Evolutionary conservation across 2,888 invertebrate genomes (phyloP).

Genomic region (Cetonia aurata): DNA sequence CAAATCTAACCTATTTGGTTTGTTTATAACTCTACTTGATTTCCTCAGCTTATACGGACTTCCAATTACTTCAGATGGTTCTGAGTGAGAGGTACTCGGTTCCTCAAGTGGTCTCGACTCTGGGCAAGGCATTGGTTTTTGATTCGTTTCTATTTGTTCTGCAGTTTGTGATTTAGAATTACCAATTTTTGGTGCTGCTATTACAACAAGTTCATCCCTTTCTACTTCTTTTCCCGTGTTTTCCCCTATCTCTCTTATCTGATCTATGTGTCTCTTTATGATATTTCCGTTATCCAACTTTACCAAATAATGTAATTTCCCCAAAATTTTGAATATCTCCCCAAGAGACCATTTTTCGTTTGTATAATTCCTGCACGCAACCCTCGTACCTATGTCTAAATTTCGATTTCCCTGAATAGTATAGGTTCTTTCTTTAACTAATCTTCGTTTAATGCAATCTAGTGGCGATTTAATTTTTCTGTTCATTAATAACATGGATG

Average conservation of each 20-base stretch:
- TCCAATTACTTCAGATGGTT: not conserved
- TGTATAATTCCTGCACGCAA: conserved; percentile 10
- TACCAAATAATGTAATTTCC: conserved; percentile 21
- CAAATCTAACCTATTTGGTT: not conserved
- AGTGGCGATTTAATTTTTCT: conserved; percentile 42
- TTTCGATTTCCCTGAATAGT: not conserved
- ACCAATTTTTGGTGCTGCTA: not conserved
- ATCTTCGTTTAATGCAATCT: conserved; percentile 13
- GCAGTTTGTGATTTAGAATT: not conserved
- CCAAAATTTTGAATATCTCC: not conserved
- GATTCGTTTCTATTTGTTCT: not conserved
- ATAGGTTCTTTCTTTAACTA: conserved; percentile 3
- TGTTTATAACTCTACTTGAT: not conserved
- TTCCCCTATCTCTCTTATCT: conserved; percentile 10
- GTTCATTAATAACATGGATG: conserved; percentile 49
- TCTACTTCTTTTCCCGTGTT: not conserved
- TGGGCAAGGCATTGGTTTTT: not conserved
- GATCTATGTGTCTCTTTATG: conserved; percentile 7
- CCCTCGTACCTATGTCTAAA: not conserved
- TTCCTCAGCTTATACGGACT: not conserved
- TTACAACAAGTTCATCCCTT: not conserved
- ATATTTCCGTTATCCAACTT: not conserved
- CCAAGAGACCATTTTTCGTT: conserved; percentile 7
- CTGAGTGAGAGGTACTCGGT: not conserved
- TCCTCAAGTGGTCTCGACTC: not conserved